Evolutionary conservation across 2,797 vertebrate genomes (phyloP).

Genomic region (Bradypodion ventrale): DNA sequence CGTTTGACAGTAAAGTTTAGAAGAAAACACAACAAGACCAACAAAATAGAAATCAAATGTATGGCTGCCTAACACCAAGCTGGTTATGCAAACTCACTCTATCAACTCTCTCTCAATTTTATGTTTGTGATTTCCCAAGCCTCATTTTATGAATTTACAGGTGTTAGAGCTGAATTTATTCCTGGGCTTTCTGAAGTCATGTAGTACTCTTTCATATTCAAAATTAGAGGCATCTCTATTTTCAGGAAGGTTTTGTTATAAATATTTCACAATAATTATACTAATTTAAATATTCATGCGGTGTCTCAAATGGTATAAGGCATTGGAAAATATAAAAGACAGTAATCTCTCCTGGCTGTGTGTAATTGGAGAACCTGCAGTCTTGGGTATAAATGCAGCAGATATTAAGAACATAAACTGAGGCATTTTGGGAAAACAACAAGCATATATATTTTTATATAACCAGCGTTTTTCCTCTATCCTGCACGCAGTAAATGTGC

Average conservation of each 20-base stretch:
- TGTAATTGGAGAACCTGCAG: slow-evolving; percentile 30
- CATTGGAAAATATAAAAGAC: slow-evolving; percentile 6
- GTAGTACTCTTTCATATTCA: slow-evolving; percentile 44
- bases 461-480: slow-evolving; percentile 66
- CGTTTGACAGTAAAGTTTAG: slow-evolving; percentile 54
- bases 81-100: slow-evolving; percentile 73
- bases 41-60: slow-evolving; percentile 46
- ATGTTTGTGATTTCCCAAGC: slow-evolving; percentile 80
- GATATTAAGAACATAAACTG: slow-evolving; percentile 36
- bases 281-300: not conserved
- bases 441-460: slow-evolving; percentile 71
- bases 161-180: slow-evolving; percentile 26
- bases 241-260: slow-evolving; percentile 34
- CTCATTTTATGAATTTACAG: slow-evolving; percentile 38
- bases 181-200: slow-evolving; percentile 26
- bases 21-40: slow-evolving; percentile 46
- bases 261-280: slow-evolving; percentile 36
- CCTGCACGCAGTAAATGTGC: slow-evolving; percentile 62
- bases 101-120: slow-evolving; percentile 69
- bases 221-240: not conserved
- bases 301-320: slow-evolving; percentile 20
- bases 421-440: slow-evolving; percentile 73
- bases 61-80: slow-evolving; percentile 75
- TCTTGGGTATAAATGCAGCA: slow-evolving; percentile 43
- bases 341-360: not conserved